Base-by-base conservation (phyloP, 1,140 invertebrate genomes). In the Aphelenchoides besseyi region DNA sequence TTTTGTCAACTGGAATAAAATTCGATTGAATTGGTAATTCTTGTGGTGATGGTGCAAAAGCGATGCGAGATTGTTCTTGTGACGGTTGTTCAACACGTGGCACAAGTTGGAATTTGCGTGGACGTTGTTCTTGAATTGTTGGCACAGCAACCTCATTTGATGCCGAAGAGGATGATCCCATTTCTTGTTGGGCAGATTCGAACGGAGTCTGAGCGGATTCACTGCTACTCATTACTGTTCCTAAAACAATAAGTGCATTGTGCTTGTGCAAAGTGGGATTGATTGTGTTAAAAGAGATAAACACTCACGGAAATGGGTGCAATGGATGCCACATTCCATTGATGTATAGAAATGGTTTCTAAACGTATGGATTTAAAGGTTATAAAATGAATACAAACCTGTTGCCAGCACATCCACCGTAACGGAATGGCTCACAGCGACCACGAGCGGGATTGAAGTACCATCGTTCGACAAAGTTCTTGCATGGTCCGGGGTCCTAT, bases 331-430 rank as follows among this genome's bases (percentile, higher is more conserved):
- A 57, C 82, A 83, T 69, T 83, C 82, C 30, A 72, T 75, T 16
- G 74, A 71, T 12, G 83, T 77, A 75, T 82, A 83, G 74, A 83
- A 83, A 63, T 83, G 82, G 48, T 83, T 83, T 9, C 74, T 71
- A 55, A 73, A 74, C 8, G 12, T 32, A 8, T 63, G 3, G 59
- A 68, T 62, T 67, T 68, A 32, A 79, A n/a, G n/a, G n/a, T n/a
- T n/a, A n/a, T n/a, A n/a, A 59, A 79, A 41, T 12, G 8, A 32
- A 9, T 29, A 26, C 23, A 26, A 1, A 9, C 16, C 70, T 63
- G 48, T 89, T 89, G 54, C 87, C 88, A 18, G 84, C 82, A 75
- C 89, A 89, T 36, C 88, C 88, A n/a, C 88, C 88, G 79, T 87
- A 89, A 18, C 82, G 79, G 79, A 89, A 89, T 41, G 85, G 77